Conservation (phyloP, 2,888 invertebrate species). For the Osmoderma eremita region DNA sequence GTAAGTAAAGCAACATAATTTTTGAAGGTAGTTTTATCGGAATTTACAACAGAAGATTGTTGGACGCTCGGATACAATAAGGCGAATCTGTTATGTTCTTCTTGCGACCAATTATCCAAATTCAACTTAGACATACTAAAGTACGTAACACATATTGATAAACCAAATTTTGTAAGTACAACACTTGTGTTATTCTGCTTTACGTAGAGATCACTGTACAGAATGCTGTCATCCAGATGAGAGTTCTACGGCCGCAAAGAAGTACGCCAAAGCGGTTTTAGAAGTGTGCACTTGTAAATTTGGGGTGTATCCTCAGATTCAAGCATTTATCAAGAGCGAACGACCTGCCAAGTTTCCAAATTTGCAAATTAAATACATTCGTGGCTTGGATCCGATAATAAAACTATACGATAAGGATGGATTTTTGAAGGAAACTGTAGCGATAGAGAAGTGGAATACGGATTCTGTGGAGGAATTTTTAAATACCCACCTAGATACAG, state of each 20-base stretch:
- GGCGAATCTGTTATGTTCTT: constrained; percentile 86
- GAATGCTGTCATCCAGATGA: constrained; percentile 85
- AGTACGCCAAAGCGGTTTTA: constrained; percentile 89
- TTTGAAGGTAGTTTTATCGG: constrained; percentile 35
- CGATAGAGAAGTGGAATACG: constrained; percentile 98
- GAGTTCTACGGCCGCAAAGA: constrained; percentile 71
- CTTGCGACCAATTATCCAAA: constrained; percentile 85
- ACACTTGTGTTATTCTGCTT: constrained; percentile 42
- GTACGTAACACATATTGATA: constrained; percentile 59
- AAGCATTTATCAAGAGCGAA: constrained; percentile 97
- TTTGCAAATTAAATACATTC: constrained; percentile 89
- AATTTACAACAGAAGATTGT: constrained; percentile 78
- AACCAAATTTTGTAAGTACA: neutral
- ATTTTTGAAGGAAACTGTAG: constrained; percentile 86
- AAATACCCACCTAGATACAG: constrained; percentile 81
- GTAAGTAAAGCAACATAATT: neutral
- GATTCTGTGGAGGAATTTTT: constrained; percentile 98
- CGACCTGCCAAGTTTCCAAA: constrained; percentile 90
- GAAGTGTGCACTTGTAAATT: constrained; percentile 99
- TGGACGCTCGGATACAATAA: constrained; percentile 85
- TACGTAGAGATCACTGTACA: constrained; percentile 73
- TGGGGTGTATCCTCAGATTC: constrained; percentile 97
- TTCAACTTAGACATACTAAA: constrained; percentile 75
- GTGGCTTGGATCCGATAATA: constrained; percentile 94
- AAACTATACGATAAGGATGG: constrained; percentile 87